phyloP scores from a whole-genome alignment of 2,113 vertebrate species.

The Smithornis capensis region DNA sequence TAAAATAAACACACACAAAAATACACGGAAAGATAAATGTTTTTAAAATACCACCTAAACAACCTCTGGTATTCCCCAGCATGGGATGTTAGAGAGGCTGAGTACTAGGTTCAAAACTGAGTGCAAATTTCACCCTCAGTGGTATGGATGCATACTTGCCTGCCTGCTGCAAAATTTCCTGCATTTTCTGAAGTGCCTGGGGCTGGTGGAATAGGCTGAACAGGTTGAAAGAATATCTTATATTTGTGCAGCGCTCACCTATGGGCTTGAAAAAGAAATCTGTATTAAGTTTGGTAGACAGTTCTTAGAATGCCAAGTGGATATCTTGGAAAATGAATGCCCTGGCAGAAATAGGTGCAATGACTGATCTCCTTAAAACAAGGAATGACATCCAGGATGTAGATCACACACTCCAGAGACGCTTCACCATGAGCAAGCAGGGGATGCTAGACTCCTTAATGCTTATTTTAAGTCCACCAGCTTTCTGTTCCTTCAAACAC shows the following conservation, averaged over 20 bases:
- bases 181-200: background rate
- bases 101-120: background rate
- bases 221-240: background rate
- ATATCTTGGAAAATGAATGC: background rate
- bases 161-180: background rate
- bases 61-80: background rate
- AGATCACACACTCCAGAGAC: background rate
- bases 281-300: background rate
- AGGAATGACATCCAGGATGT: background rate
- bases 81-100: background rate
- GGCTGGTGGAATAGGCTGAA: background rate
- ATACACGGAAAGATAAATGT: background rate
- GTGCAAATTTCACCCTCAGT: background rate
- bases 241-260: background rate
- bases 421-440: background rate
- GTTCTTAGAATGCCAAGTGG: background rate
- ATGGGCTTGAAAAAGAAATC: background rate
- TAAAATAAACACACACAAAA: background rate
- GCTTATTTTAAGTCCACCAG: background rate
- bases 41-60: background rate
- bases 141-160: background rate
- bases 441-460: background rate
- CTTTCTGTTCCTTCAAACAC: background rate
- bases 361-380: background rate
- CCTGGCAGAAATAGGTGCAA: background rate